Base-by-base conservation (phyloP, 1,140 invertebrate genomes). In the Sinella curviseta region DNA sequence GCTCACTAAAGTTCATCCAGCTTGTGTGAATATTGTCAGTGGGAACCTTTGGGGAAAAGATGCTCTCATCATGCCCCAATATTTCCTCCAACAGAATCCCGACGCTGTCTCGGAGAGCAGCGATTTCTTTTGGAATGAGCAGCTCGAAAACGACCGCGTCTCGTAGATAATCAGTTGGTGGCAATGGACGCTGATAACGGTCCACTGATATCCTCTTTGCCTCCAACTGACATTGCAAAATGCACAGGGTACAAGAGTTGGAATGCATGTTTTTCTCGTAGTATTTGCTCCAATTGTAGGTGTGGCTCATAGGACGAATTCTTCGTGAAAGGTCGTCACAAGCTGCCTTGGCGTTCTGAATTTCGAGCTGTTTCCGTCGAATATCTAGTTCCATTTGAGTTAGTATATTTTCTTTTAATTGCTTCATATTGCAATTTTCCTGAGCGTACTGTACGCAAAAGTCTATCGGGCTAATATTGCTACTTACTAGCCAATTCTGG, bases 71-170 rank as follows among this genome's bases (percentile, higher is more conserved):
- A 14, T 70, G 31, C 4, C 65, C 65, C 8, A 30, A 14, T 3
- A 70, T 33, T 30, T 70, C 65, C 31, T 33, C 31, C 1, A 70
- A 70, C 12, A 60, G 24, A 1, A 2, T 3, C 24, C 4, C 28
- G 14, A 33, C 8, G 12, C 65, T 33, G 31, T 70, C 30, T 31
- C 65, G 26, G 3, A 70, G 30, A 14, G 2, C 4, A 4, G 28
- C 31, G 2, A 70, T 3, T 70, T 70, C 65, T 33, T 70, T 12
- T 12, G 65, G 65, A n/a, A 70, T 70, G 2, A 30, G 2, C 31
- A 70, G n/a, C n/a, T 70, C 65, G 65, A 70, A 70, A 33, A 70
- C 65, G 8, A 70, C 57, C 12, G 57, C 24, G 24, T 60, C 24
- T n/a, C 24, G 14, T 26, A 60, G 24, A 60, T 60, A 26, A 3